Percentiles rank a stretch among this genome's conserved stretches.
Conservation (phyloP, 2,797 vertebrate species). For the Brachyrhaphis roseni region DNA sequence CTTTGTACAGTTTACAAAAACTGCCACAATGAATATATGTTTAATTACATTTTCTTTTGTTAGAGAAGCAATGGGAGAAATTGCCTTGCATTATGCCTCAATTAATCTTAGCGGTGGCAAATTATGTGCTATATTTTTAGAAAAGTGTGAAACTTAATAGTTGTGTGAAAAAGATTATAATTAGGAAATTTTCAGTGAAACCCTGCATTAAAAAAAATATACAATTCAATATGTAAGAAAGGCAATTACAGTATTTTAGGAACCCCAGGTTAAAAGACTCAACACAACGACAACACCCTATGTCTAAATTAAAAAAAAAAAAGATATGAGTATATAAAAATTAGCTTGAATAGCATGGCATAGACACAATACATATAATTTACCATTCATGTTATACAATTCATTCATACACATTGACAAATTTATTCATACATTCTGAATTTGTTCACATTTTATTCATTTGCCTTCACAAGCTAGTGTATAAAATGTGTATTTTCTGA, state of each 20-base stretch:
- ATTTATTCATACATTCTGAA: not conserved
- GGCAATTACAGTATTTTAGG: not conserved
- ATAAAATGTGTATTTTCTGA: not conserved
- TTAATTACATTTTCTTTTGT: slow-evolving; percentile 30
- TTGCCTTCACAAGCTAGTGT: not conserved
- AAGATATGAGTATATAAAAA: not conserved
- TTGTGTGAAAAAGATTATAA: not conserved
- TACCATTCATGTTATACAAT: not conserved
- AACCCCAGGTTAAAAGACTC: not conserved
- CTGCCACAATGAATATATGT: slow-evolving; percentile 27
- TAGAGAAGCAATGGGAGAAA: slow-evolving; percentile 13
- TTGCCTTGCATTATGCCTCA: slow-evolving; percentile 29
- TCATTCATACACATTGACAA: not conserved
- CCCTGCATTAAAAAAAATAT: not conserved
- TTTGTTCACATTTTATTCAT: not conserved
- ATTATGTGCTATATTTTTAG: slow-evolving; percentile 9
- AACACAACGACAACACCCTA: not conserved
- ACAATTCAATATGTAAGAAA: not conserved
- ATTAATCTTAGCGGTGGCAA: slow-evolving; percentile 23
- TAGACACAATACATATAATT: not conserved
- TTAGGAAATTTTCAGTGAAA: not conserved
- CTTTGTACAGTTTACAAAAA: slow-evolving; percentile 22
- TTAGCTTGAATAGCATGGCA: too few species aligned
- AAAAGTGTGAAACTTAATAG: slow-evolving; percentile 5
- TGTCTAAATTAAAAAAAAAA: not conserved